Conservation (phyloP, 1,140 invertebrate genomes). For the Hyles vespertilio region DNA sequence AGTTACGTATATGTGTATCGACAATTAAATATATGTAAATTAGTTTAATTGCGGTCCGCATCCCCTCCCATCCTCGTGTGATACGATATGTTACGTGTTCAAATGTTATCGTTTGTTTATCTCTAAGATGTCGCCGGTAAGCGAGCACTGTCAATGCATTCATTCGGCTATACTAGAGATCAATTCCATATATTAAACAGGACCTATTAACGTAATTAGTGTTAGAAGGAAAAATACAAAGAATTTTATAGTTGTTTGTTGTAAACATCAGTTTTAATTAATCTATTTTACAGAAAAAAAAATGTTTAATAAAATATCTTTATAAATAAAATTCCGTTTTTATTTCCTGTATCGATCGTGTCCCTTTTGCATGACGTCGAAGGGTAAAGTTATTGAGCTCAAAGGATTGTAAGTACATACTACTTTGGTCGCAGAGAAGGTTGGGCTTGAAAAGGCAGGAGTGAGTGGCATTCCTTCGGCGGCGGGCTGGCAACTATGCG, state of each 20-base stretch:
- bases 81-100: slow-evolving; percentile 56
- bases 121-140: slow-evolving; percentile 21
- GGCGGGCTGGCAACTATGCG: slow-evolving; percentile 47
- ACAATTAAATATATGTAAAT: slow-evolving; percentile 39
- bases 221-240: slow-evolving; percentile 56
- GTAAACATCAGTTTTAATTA: slow-evolving; percentile 73
- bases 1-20: slow-evolving; percentile 32
- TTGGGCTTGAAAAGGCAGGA: slow-evolving; percentile 37
- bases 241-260: slow-evolving; percentile 74
- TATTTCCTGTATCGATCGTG: slow-evolving; percentile 20
- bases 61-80: slow-evolving; percentile 37
- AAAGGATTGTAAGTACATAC: too few relatives aligned
- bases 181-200: slow-evolving; percentile 41
- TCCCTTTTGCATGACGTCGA: slow-evolving; percentile 6
- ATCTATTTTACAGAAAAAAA: slow-evolving; percentile 72
- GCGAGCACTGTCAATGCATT: slow-evolving; percentile 24
- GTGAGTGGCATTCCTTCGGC: slow-evolving; percentile 40
- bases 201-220: slow-evolving; percentile 61
- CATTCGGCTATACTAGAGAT: slow-evolving; percentile 37
- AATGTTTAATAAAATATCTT: slow-evolving; percentile 74
- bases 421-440: slow-evolving; percentile 29
- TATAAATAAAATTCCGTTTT: slow-evolving; percentile 48
- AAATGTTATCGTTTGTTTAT: slow-evolving; percentile 38
- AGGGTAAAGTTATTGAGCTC: slow-evolving; percentile 17
- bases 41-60: slow-evolving; percentile 27